Evolutionary conservation across 2,113 vertebrate species (phyloP).

Genomic region (Peromyscus maniculatus): DNA sequence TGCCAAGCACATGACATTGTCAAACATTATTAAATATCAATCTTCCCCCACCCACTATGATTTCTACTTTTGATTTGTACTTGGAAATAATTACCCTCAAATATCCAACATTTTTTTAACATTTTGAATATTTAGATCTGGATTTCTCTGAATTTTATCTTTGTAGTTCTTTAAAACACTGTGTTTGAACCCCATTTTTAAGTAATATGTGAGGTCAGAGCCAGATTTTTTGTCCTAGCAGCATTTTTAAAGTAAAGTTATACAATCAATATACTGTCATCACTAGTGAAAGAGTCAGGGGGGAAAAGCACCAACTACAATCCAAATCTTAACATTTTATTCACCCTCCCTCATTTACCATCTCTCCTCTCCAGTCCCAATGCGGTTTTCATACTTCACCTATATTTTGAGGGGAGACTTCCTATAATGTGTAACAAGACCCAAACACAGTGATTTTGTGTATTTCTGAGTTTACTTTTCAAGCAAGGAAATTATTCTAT

Average conservation of each 20-base stretch:
- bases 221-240: neutral
- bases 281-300: neutral
- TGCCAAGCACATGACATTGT: neutral
- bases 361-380: neutral
- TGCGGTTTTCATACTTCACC: neutral
- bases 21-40: neutral
- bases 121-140: slow-evolving; percentile 32
- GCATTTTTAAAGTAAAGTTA: neutral
- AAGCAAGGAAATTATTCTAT: slow-evolving; percentile 20
- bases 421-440: neutral
- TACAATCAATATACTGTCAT: neutral
- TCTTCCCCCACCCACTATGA: neutral
- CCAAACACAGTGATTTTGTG: neutral
- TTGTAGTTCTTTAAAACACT: slow-evolving; percentile 33
- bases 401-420: too few relatives aligned
- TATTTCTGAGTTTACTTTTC: neutral
- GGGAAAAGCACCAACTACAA: neutral
- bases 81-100: neutral
- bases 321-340: neutral
- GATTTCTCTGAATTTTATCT: neutral
- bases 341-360: neutral
- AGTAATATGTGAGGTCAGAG: neutral
- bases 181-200: slow-evolving; percentile 18
- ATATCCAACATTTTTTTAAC: neutral
- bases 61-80: neutral